Evolutionary conservation across 1,140 invertebrate genomes (phyloP), one percentile per base, ranked within the genome.

Genomic region (Drosophila baimaii): DNA sequence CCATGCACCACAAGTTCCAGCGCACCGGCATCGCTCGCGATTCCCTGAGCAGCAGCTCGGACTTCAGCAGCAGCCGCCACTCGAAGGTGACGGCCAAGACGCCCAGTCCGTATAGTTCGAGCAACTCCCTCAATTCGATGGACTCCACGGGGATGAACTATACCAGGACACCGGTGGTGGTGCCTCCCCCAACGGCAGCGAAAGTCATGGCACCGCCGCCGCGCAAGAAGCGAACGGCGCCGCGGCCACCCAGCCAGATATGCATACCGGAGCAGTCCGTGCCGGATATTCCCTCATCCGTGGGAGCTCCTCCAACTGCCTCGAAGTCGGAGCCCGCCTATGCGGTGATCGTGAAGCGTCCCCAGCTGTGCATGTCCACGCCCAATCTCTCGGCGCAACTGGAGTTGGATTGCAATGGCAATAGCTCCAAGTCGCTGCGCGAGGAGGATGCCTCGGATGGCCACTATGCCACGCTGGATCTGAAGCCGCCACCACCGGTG

Each of bases 81-180:
- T 92, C 89, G 0, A 92, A 91, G 64, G 71, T 91, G n/a, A 84
- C 80, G n/a, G 78, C 91, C 3, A 92, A 92, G 55, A 92, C 91
- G 1, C 79, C 90, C 29, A 92, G 91, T 79, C 91, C 91, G 8
- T 92, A 92, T 27, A 92, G 91, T 51, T 92, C 91, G 17, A 92
- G 78, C 51, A 92, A 92, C 46, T 92, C 91, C 4, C 81, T 92
- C 2, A 92, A 92, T 59, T 92, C 91, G 0, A 88, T 91, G 77
- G 91, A 92, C 62, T 92, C 91, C 10, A 89, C 90, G 12, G 91
- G 91, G 5, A 92, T 92, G 86, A 90, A 91, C 68, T 91, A 90
- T 23, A 85, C 81, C 2, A 71, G 83, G 1, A 84, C 83, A 0
- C 83, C 86, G 17, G 88, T 91, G 27, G 71, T 88, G 23, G 69